phyloP scores from a whole-genome alignment of 2,113 vertebrate species.

The Rhinolophus ferrumequinum region DNA sequence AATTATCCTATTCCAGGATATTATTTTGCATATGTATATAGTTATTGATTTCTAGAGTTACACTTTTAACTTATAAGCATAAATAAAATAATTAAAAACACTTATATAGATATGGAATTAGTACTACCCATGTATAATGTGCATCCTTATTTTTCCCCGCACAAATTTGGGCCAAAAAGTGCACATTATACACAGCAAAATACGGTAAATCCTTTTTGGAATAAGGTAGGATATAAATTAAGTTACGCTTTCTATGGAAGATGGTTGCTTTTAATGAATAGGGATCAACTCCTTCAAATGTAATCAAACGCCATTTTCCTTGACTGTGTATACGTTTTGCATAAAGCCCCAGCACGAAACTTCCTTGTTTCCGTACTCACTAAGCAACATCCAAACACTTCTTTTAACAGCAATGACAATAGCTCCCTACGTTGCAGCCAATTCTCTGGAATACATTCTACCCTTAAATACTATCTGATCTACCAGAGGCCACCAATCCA shows the following conservation, averaged over 20 bases:
- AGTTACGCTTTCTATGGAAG: neutral
- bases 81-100: too few relatives aligned
- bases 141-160: too few relatives aligned
- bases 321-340: neutral
- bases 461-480: neutral
- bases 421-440: neutral
- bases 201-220: neutral
- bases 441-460: neutral
- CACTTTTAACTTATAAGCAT: too few relatives aligned
- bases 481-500: neutral
- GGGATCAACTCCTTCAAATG: neutral
- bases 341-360: neutral
- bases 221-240: neutral
- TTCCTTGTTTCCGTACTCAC: neutral
- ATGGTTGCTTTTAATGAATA: neutral
- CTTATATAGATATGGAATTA: too few relatives aligned
- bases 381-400: neutral
- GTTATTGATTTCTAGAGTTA: too few relatives aligned
- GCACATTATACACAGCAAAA: too few relatives aligned
- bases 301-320: neutral
- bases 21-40: too few relatives aligned
- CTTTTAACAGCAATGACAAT: neutral
- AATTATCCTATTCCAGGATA: too few relatives aligned
- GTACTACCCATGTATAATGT: too few relatives aligned
- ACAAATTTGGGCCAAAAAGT: too few relatives aligned